Conservation (phyloP, 2,797 vertebrate species). For the Selene dorsalis region DNA sequence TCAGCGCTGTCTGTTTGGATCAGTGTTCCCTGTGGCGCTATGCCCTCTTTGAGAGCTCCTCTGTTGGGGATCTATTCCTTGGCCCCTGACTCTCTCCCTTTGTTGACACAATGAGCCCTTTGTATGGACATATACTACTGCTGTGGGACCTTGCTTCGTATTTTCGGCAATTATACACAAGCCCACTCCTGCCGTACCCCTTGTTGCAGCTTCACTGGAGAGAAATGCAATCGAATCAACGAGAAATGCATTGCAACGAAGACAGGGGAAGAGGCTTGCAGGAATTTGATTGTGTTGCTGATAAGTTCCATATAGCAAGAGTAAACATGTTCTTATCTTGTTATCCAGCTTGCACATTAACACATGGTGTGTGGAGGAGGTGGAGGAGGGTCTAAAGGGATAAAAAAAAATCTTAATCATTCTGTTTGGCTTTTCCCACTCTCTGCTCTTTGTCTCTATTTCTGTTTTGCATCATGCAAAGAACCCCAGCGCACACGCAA, state of each 20-base stretch:
- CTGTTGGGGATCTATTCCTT: constrained; percentile 74
- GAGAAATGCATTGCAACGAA: constrained; percentile 65
- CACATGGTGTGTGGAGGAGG: constrained; percentile 73
- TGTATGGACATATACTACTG: constrained; percentile 66
- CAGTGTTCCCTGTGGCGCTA: constrained; percentile 72
- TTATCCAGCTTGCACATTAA: constrained; percentile 84
- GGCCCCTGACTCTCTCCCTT: constrained; percentile 70
- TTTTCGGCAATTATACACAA: constrained; percentile 68
- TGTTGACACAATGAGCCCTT: constrained; percentile 72
- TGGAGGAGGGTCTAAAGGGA: constrained; percentile 72
- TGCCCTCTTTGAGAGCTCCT: constrained; percentile 74
- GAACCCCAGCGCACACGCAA: constrained; percentile 39
- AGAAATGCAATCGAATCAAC: constrained; percentile 70
- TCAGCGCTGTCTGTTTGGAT: constrained; percentile 76
- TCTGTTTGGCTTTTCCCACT: constrained; percentile 69
- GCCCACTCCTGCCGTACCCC: constrained; percentile 56
- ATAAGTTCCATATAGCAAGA: constrained; percentile 82
- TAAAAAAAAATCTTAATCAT: constrained; percentile 79
- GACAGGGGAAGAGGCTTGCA: constrained; percentile 74
- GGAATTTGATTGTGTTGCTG: constrained; percentile 81
- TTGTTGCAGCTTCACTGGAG: constrained; percentile 63
- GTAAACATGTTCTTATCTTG: constrained; percentile 86
- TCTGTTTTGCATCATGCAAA: constrained; percentile 63
- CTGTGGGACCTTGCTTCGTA: constrained; percentile 64
- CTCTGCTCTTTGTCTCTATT: constrained; percentile 75